Conservation (phyloP, 2,113 vertebrate species). For the Arenaria interpres region DNA sequence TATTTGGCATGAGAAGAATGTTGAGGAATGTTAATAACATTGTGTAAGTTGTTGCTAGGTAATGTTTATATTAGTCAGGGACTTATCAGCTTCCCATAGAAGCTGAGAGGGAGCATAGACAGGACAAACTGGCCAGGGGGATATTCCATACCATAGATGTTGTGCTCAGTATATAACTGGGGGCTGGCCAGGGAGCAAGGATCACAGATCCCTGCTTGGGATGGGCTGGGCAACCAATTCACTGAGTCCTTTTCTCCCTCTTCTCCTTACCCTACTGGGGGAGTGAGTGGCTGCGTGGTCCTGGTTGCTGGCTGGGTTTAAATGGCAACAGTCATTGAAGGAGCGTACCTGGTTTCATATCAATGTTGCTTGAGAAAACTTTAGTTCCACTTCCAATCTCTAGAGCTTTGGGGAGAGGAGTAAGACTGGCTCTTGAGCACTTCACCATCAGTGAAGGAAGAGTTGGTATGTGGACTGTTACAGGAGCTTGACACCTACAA, state of each 20-base stretch:
- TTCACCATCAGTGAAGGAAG: neutral
- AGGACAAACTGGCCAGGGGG: neutral
- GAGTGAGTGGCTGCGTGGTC: neutral
- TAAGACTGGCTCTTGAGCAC: too few species aligned
- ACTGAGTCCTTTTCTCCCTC: neutral
- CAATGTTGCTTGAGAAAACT: neutral
- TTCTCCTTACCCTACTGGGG: neutral
- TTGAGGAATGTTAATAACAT: neutral
- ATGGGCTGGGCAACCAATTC: neutral
- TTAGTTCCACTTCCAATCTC: neutral
- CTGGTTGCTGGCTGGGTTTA: neutral
- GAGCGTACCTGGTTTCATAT: accelerated
- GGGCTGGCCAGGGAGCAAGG: neutral
- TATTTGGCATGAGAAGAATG: neutral
- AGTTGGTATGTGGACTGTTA: neutral
- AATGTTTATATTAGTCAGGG: neutral
- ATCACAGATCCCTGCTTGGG: neutral
- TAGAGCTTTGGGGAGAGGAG: neutral
- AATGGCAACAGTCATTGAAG: neutral
- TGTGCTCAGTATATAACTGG: neutral
- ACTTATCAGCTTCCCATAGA: neutral
- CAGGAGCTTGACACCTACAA: neutral
- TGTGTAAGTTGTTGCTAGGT: neutral
- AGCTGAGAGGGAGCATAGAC: neutral
- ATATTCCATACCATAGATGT: neutral